Conservation (phyloP, 2,888 invertebrate genomes). For the Exocentrus adspersus region DNA sequence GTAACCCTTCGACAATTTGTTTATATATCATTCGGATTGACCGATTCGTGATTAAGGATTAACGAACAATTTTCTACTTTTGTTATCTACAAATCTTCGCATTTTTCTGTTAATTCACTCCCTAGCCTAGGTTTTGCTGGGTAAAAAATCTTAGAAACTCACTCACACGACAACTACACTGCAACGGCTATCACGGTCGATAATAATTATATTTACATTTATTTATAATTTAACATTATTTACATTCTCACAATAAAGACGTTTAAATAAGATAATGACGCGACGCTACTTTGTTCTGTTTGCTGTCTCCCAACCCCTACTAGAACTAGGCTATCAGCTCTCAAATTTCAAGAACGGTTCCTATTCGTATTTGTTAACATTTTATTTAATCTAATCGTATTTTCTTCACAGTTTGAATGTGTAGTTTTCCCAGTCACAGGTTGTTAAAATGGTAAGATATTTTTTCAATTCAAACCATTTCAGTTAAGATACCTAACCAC, state of each 20-base stretch:
- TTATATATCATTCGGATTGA: conserved; percentile 31
- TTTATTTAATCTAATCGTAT: too few species aligned
- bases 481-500: too few species aligned
- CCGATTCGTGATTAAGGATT: conserved; percentile 31
- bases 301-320: conserved; percentile 9
- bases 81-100: neutral
- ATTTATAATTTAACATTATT: conserved; percentile 39
- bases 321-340: neutral
- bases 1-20: conserved; percentile 39
- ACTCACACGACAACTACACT: conserved; percentile 15
- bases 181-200: conserved; percentile 24
- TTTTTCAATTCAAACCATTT: too few species aligned
- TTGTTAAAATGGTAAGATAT: too few species aligned
- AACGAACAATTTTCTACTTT: conserved; percentile 5
- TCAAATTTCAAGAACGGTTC: neutral
- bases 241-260: conserved; percentile 34
- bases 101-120: too few species aligned
- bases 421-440: too few species aligned
- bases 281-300: conserved; percentile 26
- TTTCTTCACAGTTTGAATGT: too few species aligned
- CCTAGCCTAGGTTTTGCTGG: conserved; percentile 7
- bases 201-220: conserved; percentile 37
- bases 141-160: conserved; percentile 8
- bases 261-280: conserved; percentile 36
- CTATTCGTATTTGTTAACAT: too few species aligned